Base-by-base conservation (phyloP, 2,888 invertebrate species). In the Lamellibrachia columna region DNA sequence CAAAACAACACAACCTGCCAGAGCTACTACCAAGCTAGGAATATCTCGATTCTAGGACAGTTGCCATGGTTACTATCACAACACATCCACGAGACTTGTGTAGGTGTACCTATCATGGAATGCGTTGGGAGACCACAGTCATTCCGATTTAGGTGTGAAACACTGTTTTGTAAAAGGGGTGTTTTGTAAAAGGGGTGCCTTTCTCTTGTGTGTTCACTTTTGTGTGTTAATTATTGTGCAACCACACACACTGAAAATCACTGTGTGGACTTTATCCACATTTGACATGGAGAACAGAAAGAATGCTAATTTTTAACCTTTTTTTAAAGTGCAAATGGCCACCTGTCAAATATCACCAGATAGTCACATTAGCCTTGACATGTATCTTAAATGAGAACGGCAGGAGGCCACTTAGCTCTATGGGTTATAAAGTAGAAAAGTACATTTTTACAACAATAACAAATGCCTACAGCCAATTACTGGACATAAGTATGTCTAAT, bases 1-100 rank as follows among this genome's bases (percentile, higher is more conserved):
- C 75, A 75, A 75, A 15, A 75, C 75, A 75, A 22, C 15, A n/a
- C 75, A 75, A 22, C 75, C 22, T 22, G 75, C 75, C 75, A 40
- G 40, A 40, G 40, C 40, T 40, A 40, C 40, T 40, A 40, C 40
- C 40, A 22, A 15, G 2, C 22, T 75, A n/a, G 75, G 22, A 6
- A 22, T 75, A 75, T 75, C 75, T 75, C 22, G 22, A 75, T 75
- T 75, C 75, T 75, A 75, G 75, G n/a, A 11, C 75, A 75, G 75
- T 75, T 75, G 75, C 75, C 75, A 75, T 22, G 75, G 75, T 75
- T 75, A 75, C 75, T 75, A 75, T 75, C 75, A 75, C 75, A 75
- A 75, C 75, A 75, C 75, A 15, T 75, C 11, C 22, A 22, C 4
- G 4, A 75, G 75, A 15, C 75, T 11, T 75, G 15, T 6, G n/a